Base-by-base conservation (phyloP, 2,113 vertebrate genomes). In the Bungarus multicinctus region DNA sequence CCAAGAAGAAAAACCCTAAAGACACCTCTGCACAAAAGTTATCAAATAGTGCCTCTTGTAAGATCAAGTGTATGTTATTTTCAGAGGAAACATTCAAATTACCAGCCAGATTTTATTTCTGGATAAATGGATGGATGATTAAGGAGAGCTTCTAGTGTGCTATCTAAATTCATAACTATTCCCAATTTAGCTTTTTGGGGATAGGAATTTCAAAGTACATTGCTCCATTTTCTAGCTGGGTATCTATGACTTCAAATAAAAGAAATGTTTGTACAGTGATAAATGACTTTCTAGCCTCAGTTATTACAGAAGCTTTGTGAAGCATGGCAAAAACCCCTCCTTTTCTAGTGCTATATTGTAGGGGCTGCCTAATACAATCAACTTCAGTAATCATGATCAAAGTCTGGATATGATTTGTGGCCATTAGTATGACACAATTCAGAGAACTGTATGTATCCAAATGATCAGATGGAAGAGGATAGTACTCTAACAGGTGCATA, bases 251-350 rank as follows among this genome's bases (percentile, higher is more conserved):
- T 64, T 94, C 93, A 92, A n/a, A 89, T 18, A 39, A 89, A 47
- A 60, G 53, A 92, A 92, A 88, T 52, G 85, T 90, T 92, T 11
- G 50, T 1, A 85, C 27, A 30, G 50, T 54, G 60, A 87, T 0
- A 22, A 91, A 93, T 8, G 14, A 64, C 85, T 81, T 54, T 81
- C 43, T 87, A 89, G 91, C 30, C 45, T 54, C 34, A n/a, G 90
- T 50, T 45, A 12, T 58, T 93, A 30, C 81, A 91, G 89, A 93
- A 89, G 64, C n/a, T 5, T n/a, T 2, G 25, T 88, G 30, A 58
- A 91, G 88, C 88, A 89, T 89, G 57, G 60, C 47, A 43, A 69
- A 81, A 43, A 69, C 23, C 25, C 90, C 87, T 93, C 52, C 94
- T 58, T 64, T 69, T 57, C 90, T 81, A 85, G 39, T 88, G 1